Evolutionary conservation across 2,113 vertebrate species (phyloP).

Genomic region (Beaufortia kweichowensis): DNA sequence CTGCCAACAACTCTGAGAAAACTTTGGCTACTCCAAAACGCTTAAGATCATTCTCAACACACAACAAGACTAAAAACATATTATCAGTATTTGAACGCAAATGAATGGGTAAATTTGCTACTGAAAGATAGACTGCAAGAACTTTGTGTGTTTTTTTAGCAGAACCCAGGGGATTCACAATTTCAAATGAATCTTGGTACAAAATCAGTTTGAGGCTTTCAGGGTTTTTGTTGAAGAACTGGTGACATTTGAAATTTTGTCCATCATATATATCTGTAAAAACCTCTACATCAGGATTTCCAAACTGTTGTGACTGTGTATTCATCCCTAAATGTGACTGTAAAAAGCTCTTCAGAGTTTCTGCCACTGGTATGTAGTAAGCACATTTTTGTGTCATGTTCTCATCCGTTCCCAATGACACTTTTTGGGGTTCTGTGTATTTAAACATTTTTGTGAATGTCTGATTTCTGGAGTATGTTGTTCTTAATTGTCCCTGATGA

Average conservation of each 20-base stretch:
- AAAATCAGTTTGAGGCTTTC: conserved; percentile 50
- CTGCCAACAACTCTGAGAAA: conserved; percentile 45
- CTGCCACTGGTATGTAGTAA: conserved; percentile 41
- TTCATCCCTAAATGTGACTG: conserved; percentile 37
- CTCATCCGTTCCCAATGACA: conserved; percentile 47
- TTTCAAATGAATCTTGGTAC: too few relatives aligned
- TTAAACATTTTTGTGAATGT: conserved; percentile 53
- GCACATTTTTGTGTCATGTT: conserved; percentile 38
- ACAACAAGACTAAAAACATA: conserved; percentile 44
- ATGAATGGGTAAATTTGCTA: conserved; percentile 44
- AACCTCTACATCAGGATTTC: conserved; percentile 33
- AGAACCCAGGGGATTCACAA: conserved; percentile 36
- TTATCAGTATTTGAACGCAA: conserved; percentile 39
- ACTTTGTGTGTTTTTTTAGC: conserved; percentile 38
- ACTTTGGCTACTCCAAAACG: conserved; percentile 43
- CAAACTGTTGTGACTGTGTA: conserved; percentile 40
- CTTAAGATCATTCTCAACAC: conserved; percentile 46
- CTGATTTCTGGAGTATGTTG: conserved; percentile 43
- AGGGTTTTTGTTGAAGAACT: conserved; percentile 49
- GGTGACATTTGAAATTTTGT: conserved; percentile 34
- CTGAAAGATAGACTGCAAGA: conserved; percentile 39
- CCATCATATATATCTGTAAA: conserved; percentile 46
- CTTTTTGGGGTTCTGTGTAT: conserved; percentile 51
- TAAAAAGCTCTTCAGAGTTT: conserved; percentile 46
- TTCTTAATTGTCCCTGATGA: conserved; percentile 42